A percentile compares a stretch with the other conserved stretches of the same genome.
Evolutionary conservation across 1,140 invertebrate genomes (phyloP).

Genomic region (Drosophila sp.): DNA sequence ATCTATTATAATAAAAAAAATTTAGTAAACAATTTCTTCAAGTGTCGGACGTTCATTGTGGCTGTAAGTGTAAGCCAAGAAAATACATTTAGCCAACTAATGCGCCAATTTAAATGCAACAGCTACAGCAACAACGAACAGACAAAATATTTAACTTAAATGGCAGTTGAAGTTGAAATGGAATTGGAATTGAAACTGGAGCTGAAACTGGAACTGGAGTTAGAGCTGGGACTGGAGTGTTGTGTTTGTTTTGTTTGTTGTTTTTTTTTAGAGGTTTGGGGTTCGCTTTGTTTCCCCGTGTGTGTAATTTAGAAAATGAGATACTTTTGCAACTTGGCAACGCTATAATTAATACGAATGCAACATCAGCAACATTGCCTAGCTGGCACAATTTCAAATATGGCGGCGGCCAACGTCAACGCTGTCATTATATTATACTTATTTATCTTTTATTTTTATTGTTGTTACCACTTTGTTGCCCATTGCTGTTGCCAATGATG

Average conservation of each 20-base stretch:
- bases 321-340: conserved; percentile 73
- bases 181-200: conserved; percentile 58
- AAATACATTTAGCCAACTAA: conserved; percentile 74
- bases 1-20: not conserved
- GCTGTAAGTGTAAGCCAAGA: conserved; percentile 47
- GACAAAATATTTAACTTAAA: conserved; percentile 77
- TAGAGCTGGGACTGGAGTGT: conserved; percentile 22
- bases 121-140: conserved; percentile 57
- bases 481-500: conserved; percentile 34
- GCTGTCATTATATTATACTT: conserved; percentile 61
- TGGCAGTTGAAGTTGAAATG: conserved; percentile 64
- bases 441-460: conserved; percentile 60
- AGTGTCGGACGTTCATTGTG: conserved; percentile 23
- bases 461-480: conserved; percentile 58
- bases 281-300: conserved; percentile 34
- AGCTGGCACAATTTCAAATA: conserved; percentile 70
- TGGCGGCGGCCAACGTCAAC: conserved; percentile 66
- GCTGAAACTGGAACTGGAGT: conserved; percentile 18
- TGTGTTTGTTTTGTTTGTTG: not conserved
- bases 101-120: conserved; percentile 75
- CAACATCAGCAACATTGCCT: conserved; percentile 45
- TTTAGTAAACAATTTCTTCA: conserved; percentile 25
- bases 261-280: not conserved
- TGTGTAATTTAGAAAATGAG: conserved; percentile 75
- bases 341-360: conserved; percentile 71